These are phyloP conservation scores for Gymnoscopelus braueri DNA, from an alignment of 2,797 vertebrate species.

Conservation along the genomic window DNA sequence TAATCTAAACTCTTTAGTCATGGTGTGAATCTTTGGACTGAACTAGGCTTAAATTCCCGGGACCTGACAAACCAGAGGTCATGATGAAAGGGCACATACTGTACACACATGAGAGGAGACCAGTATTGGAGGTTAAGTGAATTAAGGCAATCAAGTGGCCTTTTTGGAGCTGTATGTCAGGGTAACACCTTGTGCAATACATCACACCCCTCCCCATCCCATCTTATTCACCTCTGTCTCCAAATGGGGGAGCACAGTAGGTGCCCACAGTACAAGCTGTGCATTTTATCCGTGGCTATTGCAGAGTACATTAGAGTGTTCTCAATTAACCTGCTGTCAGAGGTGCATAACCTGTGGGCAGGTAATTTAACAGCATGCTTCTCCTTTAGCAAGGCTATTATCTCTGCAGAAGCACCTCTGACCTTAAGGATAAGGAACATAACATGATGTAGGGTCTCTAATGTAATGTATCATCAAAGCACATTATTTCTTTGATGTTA, in stretches of 20 bases:
- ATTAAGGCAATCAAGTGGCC: conserved; percentile 24
- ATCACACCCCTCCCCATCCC: conserved; percentile 18
- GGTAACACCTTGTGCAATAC: conserved; percentile 36
- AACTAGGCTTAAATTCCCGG: no score
- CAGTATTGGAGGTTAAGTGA: no score
- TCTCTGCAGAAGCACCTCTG: conserved; percentile 35
- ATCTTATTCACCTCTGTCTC: conserved; percentile 32
- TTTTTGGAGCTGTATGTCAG: conserved; percentile 37
- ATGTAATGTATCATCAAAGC: background rate
- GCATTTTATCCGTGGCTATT: background rate
- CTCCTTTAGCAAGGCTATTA: conserved; percentile 57
- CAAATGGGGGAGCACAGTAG: background rate
- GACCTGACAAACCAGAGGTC: no score
- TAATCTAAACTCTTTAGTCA: no score
- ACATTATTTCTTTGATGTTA: no score
- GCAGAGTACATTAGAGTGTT: conserved; percentile 29
- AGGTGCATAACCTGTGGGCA: conserved; percentile 53
- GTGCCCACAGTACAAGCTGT: no score
- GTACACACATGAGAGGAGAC: no score
- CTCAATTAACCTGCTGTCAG: conserved; percentile 64
- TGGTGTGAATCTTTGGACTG: no score
- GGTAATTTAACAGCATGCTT: conserved; percentile 60
- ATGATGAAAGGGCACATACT: no score
- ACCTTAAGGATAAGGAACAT: conserved; percentile 42
- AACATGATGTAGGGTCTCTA: conserved; percentile 14